Percentiles rank a stretch among this genome's conserved stretches.
Conservation (phyloP, 2,113 vertebrate genomes). For the Redunca redunca region DNA sequence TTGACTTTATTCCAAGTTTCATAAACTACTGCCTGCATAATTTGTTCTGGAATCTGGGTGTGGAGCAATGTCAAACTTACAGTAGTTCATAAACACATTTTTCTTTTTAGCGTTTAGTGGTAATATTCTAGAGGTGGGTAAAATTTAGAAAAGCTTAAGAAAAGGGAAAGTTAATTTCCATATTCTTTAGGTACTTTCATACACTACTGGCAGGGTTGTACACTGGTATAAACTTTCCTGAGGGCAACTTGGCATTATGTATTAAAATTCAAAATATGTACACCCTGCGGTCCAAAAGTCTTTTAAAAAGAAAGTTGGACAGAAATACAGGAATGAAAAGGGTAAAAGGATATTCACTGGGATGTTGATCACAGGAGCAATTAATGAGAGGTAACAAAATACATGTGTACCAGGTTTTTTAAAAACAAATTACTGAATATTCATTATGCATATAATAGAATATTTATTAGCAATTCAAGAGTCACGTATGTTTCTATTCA, state of each 20-base stretch:
- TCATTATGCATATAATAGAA: not conserved
- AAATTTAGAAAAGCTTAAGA: slow-evolving; percentile 17
- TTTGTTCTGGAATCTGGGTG: not conserved
- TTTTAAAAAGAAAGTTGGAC: not conserved
- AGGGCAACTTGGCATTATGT: not conserved
- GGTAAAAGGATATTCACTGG: not conserved
- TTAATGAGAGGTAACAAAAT: slow-evolving; percentile 25
- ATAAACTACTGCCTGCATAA: not conserved
- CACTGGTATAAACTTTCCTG: not conserved
- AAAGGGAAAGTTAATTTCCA: not conserved
- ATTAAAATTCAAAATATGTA: slow-evolving; percentile 15
- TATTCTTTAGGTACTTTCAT: not conserved
- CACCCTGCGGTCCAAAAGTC: not conserved
- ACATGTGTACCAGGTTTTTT: not conserved
- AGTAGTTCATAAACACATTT: not conserved
- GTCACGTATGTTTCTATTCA: not conserved
- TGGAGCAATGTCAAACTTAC: not conserved
- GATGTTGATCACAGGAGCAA: not conserved
- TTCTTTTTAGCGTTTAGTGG: not conserved
- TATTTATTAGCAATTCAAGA: not conserved
- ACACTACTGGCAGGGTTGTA: not conserved
- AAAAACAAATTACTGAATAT: not conserved
- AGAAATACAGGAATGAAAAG: not conserved
- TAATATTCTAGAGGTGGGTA: not conserved
- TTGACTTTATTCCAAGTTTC: not conserved